Evolutionary conservation across 2,113 vertebrate genomes (phyloP).

Genomic region (Herpailurus yagouaroundi): DNA sequence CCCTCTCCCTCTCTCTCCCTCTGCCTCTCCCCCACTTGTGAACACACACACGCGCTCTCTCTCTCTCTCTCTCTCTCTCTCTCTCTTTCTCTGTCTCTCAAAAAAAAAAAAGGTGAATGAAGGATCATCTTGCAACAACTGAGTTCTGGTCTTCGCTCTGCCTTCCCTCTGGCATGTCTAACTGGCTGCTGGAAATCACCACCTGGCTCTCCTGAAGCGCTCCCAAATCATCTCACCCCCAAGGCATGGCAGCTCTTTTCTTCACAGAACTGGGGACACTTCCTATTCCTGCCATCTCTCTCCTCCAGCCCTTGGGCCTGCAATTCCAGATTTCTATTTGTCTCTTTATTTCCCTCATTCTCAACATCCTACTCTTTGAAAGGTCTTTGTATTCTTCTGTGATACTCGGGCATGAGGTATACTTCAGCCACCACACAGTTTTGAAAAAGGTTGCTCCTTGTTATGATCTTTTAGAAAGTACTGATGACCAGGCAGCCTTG

Average conservation of each 20-base stretch:
- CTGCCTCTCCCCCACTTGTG: too few species aligned
- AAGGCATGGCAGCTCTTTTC: background rate
- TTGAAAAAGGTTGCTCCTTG: background rate
- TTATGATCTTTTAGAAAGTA: background rate
- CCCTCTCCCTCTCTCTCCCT: too few species aligned
- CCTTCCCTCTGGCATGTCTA: background rate
- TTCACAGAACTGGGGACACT: background rate
- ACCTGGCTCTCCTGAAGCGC: background rate
- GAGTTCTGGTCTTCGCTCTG: background rate
- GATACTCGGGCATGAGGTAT: background rate
- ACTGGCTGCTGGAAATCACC: background rate
- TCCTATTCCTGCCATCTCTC: background rate
- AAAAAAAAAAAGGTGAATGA: too few species aligned
- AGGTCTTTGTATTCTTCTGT: background rate
- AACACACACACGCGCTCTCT: too few species aligned
- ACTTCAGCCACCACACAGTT: background rate
- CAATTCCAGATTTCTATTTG: background rate
- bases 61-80: too few species aligned
- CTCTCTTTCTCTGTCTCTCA: too few species aligned
- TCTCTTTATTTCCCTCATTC: background rate
- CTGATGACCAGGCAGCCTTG: background rate
- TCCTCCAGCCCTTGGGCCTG: background rate
- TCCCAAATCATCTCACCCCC: rapidly evolving
- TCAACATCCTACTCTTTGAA: background rate
- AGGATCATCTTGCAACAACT: background rate